Percentiles rank a stretch among this genome's conserved stretches.
phyloP scores from a whole-genome alignment of 2,888 invertebrate species.

The Fabriciana adippe region DNA sequence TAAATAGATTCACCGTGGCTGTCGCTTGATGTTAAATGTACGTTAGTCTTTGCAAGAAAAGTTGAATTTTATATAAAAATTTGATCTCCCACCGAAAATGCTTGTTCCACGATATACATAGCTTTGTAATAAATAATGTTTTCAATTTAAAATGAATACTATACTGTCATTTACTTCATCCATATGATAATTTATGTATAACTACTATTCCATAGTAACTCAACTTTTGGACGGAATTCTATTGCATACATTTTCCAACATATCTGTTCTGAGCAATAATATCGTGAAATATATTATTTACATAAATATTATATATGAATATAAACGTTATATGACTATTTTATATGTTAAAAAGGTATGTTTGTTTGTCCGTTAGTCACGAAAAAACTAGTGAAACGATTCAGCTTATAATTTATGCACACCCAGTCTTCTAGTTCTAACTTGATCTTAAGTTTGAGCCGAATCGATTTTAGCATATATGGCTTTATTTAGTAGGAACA shows the following conservation, averaged over 20 bases:
- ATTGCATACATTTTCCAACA: constrained; percentile 45
- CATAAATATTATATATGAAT: constrained; percentile 25
- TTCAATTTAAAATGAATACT: constrained; percentile 8
- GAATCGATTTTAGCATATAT: constrained; percentile 11
- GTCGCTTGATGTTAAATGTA: too few relatives aligned
- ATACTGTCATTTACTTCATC: constrained; percentile 13
- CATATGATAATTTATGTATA: constrained; percentile 31
- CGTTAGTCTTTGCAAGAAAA: too few relatives aligned
- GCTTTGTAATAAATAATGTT: not conserved
- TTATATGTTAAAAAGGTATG: constrained; percentile 11
- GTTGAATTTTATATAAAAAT: too few relatives aligned
- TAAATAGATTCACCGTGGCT: too few relatives aligned
- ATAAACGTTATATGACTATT: constrained; percentile 23
- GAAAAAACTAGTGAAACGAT: constrained; percentile 4
- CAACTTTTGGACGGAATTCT: constrained; percentile 69
- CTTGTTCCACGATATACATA: constrained; percentile 13
- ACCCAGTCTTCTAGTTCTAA: not conserved
- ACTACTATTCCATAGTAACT: constrained; percentile 52
- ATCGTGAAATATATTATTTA: constrained; percentile 31
- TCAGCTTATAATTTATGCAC: not conserved
- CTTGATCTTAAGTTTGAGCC: constrained; percentile 4
- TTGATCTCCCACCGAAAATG: constrained; percentile 7
- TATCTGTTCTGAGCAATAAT: constrained; percentile 15
- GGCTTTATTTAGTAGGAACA: constrained; percentile 5
- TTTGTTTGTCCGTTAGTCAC: constrained; percentile 10